These are phyloP conservation scores for Rafetus swinhoei DNA, from an alignment of 2,113 vertebrate genomes.

Conservation along the genomic window DNA sequence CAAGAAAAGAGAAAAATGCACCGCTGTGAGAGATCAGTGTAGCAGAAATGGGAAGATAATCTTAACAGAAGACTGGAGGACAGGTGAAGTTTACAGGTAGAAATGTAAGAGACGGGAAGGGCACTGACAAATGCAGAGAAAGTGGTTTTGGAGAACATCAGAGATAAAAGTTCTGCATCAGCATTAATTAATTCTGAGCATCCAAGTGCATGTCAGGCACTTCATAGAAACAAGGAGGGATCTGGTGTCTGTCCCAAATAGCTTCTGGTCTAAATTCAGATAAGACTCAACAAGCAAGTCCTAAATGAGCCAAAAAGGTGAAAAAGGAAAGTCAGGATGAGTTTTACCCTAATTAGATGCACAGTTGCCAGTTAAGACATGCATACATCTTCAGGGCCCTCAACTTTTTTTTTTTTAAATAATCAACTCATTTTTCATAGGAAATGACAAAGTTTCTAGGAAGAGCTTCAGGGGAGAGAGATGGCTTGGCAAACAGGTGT, in stretches of 20 bases:
- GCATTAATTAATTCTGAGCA: conserved; percentile 31
- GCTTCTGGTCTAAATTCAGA: neutral
- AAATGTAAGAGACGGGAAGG: neutral
- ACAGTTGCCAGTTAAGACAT: neutral
- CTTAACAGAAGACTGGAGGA: neutral
- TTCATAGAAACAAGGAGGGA: neutral
- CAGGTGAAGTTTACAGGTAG: neutral
- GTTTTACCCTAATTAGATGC: no score
- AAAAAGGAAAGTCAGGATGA: neutral
- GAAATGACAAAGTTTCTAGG: neutral
- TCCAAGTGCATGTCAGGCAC: neutral
- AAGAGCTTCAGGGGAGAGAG: neutral
- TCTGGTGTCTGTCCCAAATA: neutral
- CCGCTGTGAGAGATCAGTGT: neutral
- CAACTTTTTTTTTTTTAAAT: neutral
- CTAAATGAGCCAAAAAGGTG: neutral
- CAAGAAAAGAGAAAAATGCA: neutral
- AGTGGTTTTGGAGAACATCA: neutral
- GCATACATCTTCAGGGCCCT: neutral
- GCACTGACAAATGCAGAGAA: neutral
- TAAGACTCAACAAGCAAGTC: neutral
- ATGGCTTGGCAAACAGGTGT: neutral
- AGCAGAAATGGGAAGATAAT: neutral
- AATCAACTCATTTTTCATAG: neutral
- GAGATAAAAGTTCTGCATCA: neutral